Conservation (phyloP, 2,113 vertebrate species). For the Larimichthys polyactis region DNA sequence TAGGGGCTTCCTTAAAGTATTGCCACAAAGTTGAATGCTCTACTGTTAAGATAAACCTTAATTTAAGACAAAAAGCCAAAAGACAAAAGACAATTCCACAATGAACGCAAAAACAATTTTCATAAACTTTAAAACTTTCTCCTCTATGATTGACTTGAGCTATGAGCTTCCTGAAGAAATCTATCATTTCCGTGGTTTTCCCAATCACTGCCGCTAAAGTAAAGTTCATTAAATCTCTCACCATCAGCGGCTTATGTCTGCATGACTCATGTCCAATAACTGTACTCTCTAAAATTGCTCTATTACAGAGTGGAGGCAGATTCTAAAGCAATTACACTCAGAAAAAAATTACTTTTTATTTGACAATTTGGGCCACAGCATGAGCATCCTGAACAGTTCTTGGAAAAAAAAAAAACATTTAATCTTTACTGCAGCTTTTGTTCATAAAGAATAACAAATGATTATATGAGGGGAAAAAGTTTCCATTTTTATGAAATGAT, state of each 20-base stretch:
- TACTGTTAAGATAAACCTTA: background rate
- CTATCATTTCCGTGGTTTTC: background rate
- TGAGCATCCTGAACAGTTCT: background rate
- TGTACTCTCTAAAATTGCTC: constrained; percentile 4
- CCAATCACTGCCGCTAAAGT: background rate
- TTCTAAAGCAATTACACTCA: background rate
- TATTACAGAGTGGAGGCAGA: background rate
- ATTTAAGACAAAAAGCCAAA: no score
- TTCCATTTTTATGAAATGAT: background rate
- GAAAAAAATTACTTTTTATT: background rate
- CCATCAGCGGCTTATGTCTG: background rate
- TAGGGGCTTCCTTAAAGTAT: background rate
- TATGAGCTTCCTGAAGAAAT: background rate
- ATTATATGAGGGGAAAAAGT: background rate
- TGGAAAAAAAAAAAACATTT: background rate
- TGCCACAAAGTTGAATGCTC: background rate
- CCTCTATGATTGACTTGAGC: background rate
- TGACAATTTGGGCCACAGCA: background rate
- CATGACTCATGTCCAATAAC: background rate
- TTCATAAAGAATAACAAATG: background rate
- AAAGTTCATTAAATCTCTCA: background rate
- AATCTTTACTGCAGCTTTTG: background rate
- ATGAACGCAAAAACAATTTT: background rate
- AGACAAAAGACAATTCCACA: background rate
- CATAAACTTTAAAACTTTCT: no score